These are phyloP conservation scores for Glaucomys volans DNA, from an alignment of 2,113 vertebrate genomes.

Conservation along the genomic window DNA sequence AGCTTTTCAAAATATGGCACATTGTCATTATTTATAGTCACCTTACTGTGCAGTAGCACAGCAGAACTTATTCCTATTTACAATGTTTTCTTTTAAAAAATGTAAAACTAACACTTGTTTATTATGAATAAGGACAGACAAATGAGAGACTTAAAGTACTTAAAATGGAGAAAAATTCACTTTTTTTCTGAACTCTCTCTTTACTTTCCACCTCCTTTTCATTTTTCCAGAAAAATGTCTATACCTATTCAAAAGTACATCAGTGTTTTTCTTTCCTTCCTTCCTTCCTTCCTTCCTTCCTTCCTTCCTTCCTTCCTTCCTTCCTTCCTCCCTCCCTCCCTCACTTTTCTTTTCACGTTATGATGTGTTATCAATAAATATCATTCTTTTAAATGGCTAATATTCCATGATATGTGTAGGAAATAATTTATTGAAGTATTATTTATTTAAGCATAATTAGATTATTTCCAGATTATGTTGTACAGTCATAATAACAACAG, in stretches of 20 bases:
- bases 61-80: not conserved
- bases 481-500: not conserved
- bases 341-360: not conserved
- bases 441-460: not conserved
- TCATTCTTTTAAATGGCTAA: not conserved
- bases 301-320: too few species aligned
- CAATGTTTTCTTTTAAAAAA: not conserved
- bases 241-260: not conserved
- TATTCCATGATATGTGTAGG: not conserved
- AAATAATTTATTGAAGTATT: not conserved
- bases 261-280: not conserved
- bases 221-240: not conserved
- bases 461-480: not conserved
- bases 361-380: not conserved
- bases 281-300: not conserved
- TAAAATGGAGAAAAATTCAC: not conserved
- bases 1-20: not conserved
- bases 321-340: too few species aligned
- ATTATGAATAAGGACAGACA: not conserved
- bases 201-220: not conserved
- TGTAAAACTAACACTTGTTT: not conserved
- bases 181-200: not conserved
- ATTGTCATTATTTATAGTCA: not conserved
- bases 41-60: not conserved
- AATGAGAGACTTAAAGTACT: not conserved